Evolutionary conservation across 2,888 invertebrate genomes (phyloP).

Genomic region (Linnaemya tessellans): DNA sequence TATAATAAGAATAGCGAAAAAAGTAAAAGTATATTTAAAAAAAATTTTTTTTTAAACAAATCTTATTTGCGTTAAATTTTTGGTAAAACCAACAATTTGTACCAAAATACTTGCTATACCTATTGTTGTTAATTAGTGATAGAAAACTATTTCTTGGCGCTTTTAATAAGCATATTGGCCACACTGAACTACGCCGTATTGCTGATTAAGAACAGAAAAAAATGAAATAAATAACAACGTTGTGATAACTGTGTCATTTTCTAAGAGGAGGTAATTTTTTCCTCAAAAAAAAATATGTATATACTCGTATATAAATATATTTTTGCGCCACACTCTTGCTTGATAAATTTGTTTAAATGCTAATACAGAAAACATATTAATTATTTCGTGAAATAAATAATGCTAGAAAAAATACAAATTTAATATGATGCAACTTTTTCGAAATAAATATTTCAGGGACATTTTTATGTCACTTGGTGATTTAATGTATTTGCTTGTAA

Average conservation of each 20-base stretch:
- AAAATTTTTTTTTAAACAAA: no score
- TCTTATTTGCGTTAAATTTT: background rate
- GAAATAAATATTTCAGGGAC: constrained; percentile 21
- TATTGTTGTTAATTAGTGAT: background rate
- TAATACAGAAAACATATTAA: constrained; percentile 2
- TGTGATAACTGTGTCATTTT: constrained; percentile 66
- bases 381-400: constrained; percentile 12
- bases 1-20: no score
- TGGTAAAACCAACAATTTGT: no score
- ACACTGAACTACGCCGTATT: background rate
- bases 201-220: constrained; percentile 4
- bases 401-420: background rate
- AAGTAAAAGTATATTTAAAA: no score
- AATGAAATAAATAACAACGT: constrained; percentile 15
- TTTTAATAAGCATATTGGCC: background rate
- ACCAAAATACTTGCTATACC: no score
- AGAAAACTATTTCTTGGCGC: background rate
- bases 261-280: constrained; percentile 68
- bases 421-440: constrained; percentile 48
- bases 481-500: constrained; percentile 13
- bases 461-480: constrained; percentile 33
- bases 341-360: constrained; percentile 10
- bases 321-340: background rate
- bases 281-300: background rate
- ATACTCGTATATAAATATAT: background rate